Evolutionary conservation across 2,888 invertebrate species (phyloP).

Genomic region (Therioaphis trifolii): DNA sequence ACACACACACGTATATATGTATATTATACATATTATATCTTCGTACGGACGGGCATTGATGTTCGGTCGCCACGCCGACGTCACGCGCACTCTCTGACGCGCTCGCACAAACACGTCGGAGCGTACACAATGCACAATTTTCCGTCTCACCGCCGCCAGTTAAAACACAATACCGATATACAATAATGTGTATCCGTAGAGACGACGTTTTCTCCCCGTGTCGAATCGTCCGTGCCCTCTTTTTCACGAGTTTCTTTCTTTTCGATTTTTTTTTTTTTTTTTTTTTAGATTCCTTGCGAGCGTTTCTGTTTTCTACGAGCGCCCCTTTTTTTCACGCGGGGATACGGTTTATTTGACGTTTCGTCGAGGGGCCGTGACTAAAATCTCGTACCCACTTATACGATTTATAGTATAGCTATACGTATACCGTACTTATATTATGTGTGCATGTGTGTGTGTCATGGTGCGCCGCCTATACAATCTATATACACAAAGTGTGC

Average conservation of each 20-base stretch:
- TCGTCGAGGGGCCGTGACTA: slow-evolving; percentile 52
- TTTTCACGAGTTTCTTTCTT: not conserved
- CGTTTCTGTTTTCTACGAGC: too few relatives aligned
- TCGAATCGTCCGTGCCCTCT: too few relatives aligned
- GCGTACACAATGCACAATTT: slow-evolving; percentile 8
- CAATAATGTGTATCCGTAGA: not conserved
- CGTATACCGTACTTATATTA: not conserved
- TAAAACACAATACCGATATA: not conserved
- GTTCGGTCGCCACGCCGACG: too few relatives aligned
- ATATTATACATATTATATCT: too few relatives aligned
- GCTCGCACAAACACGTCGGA: too few relatives aligned
- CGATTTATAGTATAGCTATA: too few relatives aligned
- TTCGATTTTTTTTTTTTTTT: not conserved
- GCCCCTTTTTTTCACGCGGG: not conserved
- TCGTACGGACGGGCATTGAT: too few relatives aligned
- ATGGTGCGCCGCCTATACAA: too few relatives aligned
- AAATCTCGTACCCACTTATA: not conserved
- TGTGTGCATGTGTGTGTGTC: not conserved
- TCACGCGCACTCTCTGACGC: too few relatives aligned
- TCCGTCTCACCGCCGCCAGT: not conserved
- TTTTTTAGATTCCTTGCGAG: not conserved
- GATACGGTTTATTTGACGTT: slow-evolving; percentile 13
- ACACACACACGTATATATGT: too few relatives aligned
- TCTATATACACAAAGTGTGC: too few relatives aligned
- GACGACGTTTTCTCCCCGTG: too few relatives aligned